A percentile compares a stretch with the other conserved stretches of the same genome.
These are phyloP conservation scores for Lomographa bimaculata DNA, from an alignment of 2,888 invertebrate species.

Conservation along the genomic window DNA sequence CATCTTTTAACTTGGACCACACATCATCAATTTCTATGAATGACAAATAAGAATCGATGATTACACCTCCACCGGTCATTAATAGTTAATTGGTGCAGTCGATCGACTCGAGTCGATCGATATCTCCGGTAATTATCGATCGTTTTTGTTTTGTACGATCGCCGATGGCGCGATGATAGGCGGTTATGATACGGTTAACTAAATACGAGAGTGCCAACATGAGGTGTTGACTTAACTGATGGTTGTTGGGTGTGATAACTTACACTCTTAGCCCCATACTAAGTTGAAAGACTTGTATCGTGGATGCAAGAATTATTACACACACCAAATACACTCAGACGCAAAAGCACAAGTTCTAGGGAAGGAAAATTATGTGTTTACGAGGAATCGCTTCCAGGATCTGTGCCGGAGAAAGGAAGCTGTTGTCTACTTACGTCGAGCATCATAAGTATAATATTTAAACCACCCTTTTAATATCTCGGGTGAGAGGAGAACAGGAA, in stretches of 20 bases:
- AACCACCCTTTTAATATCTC: too few species aligned
- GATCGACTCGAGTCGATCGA: constrained; percentile 38
- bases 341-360: too few species aligned
- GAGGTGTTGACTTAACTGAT: constrained; percentile 8
- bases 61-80: constrained; percentile 63
- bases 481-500: too few species aligned
- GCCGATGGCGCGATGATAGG: constrained; percentile 29
- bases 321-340: too few species aligned
- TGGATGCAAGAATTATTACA: too few species aligned
- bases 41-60: constrained; percentile 79
- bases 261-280: too few species aligned
- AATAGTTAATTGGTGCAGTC: constrained; percentile 64
- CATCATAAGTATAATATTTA: too few species aligned
- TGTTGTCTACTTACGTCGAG: too few species aligned
- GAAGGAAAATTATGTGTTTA: too few species aligned
- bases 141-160: constrained; percentile 38
- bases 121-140: constrained; percentile 50
- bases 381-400: too few species aligned
- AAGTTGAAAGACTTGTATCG: too few species aligned
- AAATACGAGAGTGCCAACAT: constrained; percentile 14
- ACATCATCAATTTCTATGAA: constrained; percentile 68
- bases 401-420: too few species aligned
- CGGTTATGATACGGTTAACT: constrained; percentile 37
- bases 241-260: neutral
- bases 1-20: constrained; percentile 39